Conservation (phyloP, 2,113 vertebrate species). For the Papio anubis region DNA sequence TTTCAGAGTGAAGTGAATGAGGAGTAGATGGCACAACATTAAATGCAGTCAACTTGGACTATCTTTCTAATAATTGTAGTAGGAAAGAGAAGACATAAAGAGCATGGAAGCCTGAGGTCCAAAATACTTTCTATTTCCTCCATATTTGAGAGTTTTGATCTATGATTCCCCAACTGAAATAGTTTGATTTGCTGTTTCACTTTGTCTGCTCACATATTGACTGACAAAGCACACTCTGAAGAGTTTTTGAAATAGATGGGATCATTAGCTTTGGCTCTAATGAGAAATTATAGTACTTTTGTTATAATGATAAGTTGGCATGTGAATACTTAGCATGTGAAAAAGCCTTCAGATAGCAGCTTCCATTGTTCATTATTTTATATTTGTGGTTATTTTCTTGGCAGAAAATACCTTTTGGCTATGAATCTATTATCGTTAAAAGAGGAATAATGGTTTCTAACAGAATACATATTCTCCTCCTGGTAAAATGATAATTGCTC, state of each 20-base stretch:
- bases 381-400: conserved; percentile 43
- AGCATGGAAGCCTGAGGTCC: not conserved
- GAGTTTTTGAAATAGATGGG: not conserved
- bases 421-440: conserved; percentile 43
- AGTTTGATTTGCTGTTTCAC: not conserved
- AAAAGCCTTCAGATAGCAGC: conserved; percentile 23
- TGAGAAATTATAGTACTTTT: conserved; percentile 45
- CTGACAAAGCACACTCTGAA: not conserved
- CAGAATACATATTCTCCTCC: conserved; percentile 29
- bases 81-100: not conserved
- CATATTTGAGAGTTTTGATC: not conserved
- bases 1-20: not conserved
- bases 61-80: not conserved
- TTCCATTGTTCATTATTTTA: conserved; percentile 37
- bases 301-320: not conserved
- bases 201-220: not conserved
- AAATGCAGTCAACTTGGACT: not conserved
- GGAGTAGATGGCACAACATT: not conserved
- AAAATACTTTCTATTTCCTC: not conserved
- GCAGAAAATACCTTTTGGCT: conserved; percentile 48
- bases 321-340: not conserved
- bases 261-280: conserved; percentile 1
- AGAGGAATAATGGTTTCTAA: conserved; percentile 41
- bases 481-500: conserved; percentile 3
- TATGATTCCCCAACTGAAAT: not conserved